Base-by-base conservation (phyloP, 2,113 vertebrate genomes). In the Xiphophorus hellerii region DNA sequence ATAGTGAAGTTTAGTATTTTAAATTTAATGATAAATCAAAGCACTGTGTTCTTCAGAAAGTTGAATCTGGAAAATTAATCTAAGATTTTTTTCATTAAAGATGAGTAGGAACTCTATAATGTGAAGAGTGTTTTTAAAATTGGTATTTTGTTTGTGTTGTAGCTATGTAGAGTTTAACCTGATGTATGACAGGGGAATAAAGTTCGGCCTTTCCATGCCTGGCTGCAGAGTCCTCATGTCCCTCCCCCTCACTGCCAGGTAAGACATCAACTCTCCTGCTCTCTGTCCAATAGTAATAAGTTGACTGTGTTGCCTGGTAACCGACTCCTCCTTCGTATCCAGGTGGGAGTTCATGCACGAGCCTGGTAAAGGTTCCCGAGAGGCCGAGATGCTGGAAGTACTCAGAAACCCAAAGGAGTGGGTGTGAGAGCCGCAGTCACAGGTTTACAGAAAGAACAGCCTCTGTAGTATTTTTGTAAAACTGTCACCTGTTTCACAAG, bases 111-210 rank as follows among this genome's bases (percentile, higher is more conserved):
- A 14, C 13, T 14, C 13, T 44, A 15, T 44, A 14, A 44, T 44
- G 4, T 17, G 14, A 44, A 22, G 17, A 54, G 22, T 54, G 20
- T 54, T 54, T 54, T 28, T 37, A 29, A 39, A 8, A 37, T 15
- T 39, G 28, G 13, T 13, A 17, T 62, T 30, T 62, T 62, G 44
- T 58, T 17, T 78, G 0, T 63, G 20, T 78, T 87, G 4, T 65
- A 99, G 98, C 73, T 99, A 99, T 8, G 98, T 99, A 73, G 98
- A 99, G 87, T 99, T 99, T 91, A 99, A 99, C 89, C 94, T 99
- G 84, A 81, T 99, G 51, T 99, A 99, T 64, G 98, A 99, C 90
- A 93, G 98, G 74, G 98, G 98, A 29, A 98, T 98, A 71, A 99
- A 99, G 87, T 99, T 99, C 83, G 98, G 98, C 66, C 94, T 99